phyloP scores from a whole-genome alignment of 2,797 vertebrate genomes.

The Gallinago stenura region DNA sequence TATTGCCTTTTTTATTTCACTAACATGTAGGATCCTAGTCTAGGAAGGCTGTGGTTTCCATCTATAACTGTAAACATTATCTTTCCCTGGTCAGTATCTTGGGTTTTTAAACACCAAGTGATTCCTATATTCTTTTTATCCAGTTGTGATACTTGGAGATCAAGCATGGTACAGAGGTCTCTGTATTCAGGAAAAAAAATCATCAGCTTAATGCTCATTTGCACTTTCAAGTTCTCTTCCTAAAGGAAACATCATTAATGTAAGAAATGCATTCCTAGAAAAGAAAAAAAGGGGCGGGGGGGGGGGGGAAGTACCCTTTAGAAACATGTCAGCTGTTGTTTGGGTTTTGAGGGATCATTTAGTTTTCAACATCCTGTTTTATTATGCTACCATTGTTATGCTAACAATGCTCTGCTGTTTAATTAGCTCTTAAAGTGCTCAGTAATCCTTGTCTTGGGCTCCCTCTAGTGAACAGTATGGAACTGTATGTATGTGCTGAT shows the following conservation, averaged over 20 bases:
- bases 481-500: rapidly evolving
- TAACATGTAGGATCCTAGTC: not conserved
- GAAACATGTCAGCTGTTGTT: not conserved
- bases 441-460: not conserved
- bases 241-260: not conserved
- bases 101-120: not conserved
- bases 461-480: not conserved
- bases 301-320: not conserved
- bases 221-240: not conserved
- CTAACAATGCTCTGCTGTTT: not conserved
- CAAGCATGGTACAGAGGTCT: not conserved
- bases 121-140: not conserved
- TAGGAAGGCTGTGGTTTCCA: not conserved
- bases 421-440: not conserved
- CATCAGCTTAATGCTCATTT: not conserved
- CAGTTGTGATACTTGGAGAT: not conserved
- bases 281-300: no score
- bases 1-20: not conserved
- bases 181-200: not conserved
- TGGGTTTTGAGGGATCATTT: not conserved
- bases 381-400: no score
- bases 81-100: not conserved
- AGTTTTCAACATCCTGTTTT: not conserved
- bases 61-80: not conserved
- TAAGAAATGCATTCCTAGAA: not conserved